Evolutionary conservation across 2,888 invertebrate genomes (phyloP).

Genomic region (Nephrotoma appendiculata): DNA sequence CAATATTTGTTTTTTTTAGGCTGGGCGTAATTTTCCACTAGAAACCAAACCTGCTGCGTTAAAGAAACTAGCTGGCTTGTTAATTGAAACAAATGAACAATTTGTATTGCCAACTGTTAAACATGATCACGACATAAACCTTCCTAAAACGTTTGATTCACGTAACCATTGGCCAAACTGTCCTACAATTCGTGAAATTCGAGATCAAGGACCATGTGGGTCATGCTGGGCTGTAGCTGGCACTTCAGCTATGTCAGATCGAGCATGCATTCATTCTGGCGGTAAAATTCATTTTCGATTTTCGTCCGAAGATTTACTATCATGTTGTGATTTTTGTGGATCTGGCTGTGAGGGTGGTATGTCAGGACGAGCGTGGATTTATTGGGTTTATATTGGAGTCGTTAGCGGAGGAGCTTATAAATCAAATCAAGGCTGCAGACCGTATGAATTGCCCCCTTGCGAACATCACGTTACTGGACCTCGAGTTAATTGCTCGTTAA

Average conservation of each 20-base stretch:
- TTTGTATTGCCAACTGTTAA: slow-evolving; percentile 30
- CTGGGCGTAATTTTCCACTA: slow-evolving; percentile 58
- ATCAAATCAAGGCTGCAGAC: slow-evolving; percentile 56
- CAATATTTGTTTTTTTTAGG: slow-evolving; percentile 31
- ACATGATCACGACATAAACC: slow-evolving; percentile 20
- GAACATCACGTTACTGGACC: slow-evolving; percentile 70
- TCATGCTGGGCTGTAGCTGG: slow-evolving; percentile 93
- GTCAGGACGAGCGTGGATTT: slow-evolving; percentile 62
- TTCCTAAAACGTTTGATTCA: slow-evolving; percentile 72
- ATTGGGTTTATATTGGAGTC: slow-evolving; percentile 61
- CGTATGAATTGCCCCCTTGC: slow-evolving; percentile 65
- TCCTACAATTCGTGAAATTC: slow-evolving; percentile 65
- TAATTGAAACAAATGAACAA: not conserved
- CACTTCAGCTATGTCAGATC: slow-evolving; percentile 81
- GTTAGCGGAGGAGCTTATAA: slow-evolving; percentile 71
- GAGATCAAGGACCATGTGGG: slow-evolving; percentile 82
- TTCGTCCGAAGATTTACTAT: slow-evolving; percentile 62
- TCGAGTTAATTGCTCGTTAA: slow-evolving; percentile 41
- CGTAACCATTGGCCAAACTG: slow-evolving; percentile 71
- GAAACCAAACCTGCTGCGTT: slow-evolving; percentile 41
- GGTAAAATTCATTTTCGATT: slow-evolving; percentile 40
- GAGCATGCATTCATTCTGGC: slow-evolving; percentile 31
- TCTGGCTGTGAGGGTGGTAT: slow-evolving; percentile 59
- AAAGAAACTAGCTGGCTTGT: slow-evolving; percentile 17
- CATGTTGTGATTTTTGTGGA: slow-evolving; percentile 61